phyloP scores from a whole-genome alignment of 2,797 vertebrate genomes.

The Sebastes miniatus region DNA sequence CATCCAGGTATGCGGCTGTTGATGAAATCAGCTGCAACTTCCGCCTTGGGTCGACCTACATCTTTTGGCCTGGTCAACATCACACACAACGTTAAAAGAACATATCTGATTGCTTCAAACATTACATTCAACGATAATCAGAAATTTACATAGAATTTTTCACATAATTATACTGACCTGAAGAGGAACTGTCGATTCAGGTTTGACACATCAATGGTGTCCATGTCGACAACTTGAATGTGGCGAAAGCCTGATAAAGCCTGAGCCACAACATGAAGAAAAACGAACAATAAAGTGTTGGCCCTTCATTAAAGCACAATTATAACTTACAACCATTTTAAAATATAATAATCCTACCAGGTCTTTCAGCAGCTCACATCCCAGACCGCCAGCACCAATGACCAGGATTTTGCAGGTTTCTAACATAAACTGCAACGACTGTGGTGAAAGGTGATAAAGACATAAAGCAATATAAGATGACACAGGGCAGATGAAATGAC shows the following conservation, averaged over 20 bases:
- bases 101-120: not conserved
- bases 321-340: constrained; percentile 54
- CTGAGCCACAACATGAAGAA: constrained; percentile 59
- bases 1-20: constrained; percentile 89
- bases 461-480: not conserved
- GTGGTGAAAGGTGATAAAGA: constrained; percentile 26
- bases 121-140: not conserved
- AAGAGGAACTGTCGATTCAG: constrained; percentile 94
- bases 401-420: constrained; percentile 93
- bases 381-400: constrained; percentile 94
- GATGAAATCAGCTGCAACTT: constrained; percentile 93
- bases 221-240: constrained; percentile 94
- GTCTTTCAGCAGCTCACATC: constrained; percentile 95
- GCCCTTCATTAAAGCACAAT: not conserved
- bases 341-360: constrained; percentile 80
- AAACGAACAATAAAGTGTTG: not conserved
- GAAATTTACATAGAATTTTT: not conserved
- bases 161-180: constrained; percentile 80
- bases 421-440: constrained; percentile 92
- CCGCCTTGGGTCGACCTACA: constrained; percentile 90
- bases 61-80: constrained; percentile 85
- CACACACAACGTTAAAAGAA: not conserved
- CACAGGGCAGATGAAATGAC: not conserved
- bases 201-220: constrained; percentile 94
- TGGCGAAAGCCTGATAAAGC: constrained; percentile 90